Evolutionary conservation across 2,113 vertebrate species (phyloP).

Genomic region (Oenanthe melanoleuca): DNA sequence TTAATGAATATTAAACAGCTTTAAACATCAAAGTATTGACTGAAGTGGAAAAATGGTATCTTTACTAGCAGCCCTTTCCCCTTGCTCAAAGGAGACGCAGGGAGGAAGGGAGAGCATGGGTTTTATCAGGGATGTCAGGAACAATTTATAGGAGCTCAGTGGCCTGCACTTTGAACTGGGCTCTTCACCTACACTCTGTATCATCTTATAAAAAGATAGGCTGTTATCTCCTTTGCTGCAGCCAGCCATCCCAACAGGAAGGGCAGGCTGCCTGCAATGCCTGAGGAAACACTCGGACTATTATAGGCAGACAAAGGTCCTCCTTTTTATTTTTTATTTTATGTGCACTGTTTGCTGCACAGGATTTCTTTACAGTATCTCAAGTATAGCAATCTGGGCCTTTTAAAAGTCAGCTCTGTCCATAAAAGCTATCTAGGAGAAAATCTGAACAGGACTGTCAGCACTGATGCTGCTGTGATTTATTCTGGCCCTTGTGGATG

Average conservation of each 20-base stretch:
- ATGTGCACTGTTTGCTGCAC: neutral
- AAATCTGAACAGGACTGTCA: neutral
- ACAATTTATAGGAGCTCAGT: constrained; percentile 66
- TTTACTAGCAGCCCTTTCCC: constrained; percentile 55
- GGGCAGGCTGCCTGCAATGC: neutral
- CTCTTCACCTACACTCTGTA: constrained; percentile 44
- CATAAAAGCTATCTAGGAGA: neutral
- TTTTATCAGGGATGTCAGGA: constrained; percentile 67
- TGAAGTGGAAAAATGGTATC: constrained; percentile 75
- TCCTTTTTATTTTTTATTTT: constrained; percentile 7
- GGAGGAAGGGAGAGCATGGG: neutral
- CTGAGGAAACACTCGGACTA: constrained; percentile 15
- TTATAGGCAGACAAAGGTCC: constrained; percentile 26
- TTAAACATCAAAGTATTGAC: constrained; percentile 79
- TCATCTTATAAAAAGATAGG: constrained; percentile 68
- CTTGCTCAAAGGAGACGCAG: neutral
- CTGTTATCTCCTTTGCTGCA: constrained; percentile 37
- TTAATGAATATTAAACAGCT: constrained; percentile 78
- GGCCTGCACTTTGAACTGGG: constrained; percentile 73
- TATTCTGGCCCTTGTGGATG: neutral
- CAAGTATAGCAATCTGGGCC: neutral
- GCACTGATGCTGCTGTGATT: neutral
- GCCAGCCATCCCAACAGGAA: constrained; percentile 23
- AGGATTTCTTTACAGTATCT: neutral
- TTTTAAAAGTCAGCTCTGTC: neutral